These are phyloP conservation scores for Otus sunia DNA, from an alignment of 2,113 vertebrate genomes.

Conservation along the genomic window DNA sequence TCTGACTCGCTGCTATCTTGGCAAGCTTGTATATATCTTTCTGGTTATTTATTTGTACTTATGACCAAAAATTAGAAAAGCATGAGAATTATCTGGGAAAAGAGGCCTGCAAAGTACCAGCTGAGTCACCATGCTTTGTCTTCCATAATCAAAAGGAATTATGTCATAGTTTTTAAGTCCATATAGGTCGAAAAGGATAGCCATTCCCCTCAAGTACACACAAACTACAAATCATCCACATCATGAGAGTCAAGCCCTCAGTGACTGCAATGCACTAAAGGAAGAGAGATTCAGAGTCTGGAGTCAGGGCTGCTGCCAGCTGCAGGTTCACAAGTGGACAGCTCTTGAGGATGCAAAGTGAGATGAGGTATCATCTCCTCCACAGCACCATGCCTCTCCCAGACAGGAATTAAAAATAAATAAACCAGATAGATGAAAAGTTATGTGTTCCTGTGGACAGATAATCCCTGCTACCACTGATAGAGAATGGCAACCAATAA, in stretches of 20 bases:
- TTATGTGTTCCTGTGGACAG: neutral
- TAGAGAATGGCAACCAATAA: neutral
- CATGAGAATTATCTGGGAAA: neutral
- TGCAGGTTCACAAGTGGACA: neutral
- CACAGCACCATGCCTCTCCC: neutral
- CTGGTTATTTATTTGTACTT: neutral
- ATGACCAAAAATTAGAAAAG: neutral
- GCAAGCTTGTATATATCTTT: neutral
- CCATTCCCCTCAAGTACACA: neutral
- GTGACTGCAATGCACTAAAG: neutral
- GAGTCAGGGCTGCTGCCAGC: neutral
- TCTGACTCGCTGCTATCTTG: neutral
- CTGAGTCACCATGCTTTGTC: neutral
- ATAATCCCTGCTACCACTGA: neutral
- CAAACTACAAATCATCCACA: neutral
- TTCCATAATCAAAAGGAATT: neutral
- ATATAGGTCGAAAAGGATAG: neutral
- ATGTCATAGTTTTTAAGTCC: neutral
- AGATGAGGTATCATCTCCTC: neutral
- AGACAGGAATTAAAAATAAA: neutral
- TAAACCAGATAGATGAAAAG: neutral
- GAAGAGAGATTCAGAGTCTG: neutral
- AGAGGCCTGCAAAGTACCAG: neutral
- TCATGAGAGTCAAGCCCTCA: neutral
- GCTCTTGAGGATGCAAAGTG: neutral